These are phyloP conservation scores for Sinodicranocentrus sp. DNA, from an alignment of 2,888 invertebrate genomes.

Conservation along the genomic window DNA sequence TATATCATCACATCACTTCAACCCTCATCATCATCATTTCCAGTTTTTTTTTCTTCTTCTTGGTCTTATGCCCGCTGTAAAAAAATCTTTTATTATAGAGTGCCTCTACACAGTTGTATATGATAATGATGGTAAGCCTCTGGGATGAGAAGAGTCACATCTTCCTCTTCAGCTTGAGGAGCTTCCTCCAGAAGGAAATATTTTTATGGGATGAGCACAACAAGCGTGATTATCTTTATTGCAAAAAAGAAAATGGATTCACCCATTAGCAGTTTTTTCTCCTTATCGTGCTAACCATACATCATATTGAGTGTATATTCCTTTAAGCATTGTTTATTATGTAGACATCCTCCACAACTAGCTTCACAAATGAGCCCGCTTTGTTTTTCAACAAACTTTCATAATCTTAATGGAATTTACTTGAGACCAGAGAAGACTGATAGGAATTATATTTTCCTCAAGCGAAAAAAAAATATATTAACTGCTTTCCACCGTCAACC, in stretches of 20 bases:
- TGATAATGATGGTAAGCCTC: too few species aligned
- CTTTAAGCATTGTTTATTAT: background rate
- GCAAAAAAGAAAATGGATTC: constrained; percentile 12
- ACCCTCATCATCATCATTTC: too few species aligned
- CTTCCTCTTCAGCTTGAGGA: too few species aligned
- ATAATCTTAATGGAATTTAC: constrained; percentile 14
- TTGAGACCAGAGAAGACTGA: background rate
- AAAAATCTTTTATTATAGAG: too few species aligned
- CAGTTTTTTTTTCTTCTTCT: too few species aligned
- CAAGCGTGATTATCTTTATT: constrained; percentile 11
- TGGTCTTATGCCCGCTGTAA: too few species aligned
- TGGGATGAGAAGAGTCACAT: too few species aligned
- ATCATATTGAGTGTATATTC: background rate
- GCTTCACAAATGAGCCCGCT: background rate
- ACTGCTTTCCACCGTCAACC: background rate
- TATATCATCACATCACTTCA: too few species aligned
- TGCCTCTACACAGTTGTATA: too few species aligned
- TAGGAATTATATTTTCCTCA: background rate
- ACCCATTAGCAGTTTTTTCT: constrained; percentile 12
- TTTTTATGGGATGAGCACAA: background rate
- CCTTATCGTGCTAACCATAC: background rate
- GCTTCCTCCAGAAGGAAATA: too few species aligned
- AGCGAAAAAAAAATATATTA: background rate
- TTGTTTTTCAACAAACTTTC: background rate
- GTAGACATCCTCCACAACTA: background rate